Conservation (phyloP, 2,888 invertebrate species). For the Zaprionus bogoriensis region DNA sequence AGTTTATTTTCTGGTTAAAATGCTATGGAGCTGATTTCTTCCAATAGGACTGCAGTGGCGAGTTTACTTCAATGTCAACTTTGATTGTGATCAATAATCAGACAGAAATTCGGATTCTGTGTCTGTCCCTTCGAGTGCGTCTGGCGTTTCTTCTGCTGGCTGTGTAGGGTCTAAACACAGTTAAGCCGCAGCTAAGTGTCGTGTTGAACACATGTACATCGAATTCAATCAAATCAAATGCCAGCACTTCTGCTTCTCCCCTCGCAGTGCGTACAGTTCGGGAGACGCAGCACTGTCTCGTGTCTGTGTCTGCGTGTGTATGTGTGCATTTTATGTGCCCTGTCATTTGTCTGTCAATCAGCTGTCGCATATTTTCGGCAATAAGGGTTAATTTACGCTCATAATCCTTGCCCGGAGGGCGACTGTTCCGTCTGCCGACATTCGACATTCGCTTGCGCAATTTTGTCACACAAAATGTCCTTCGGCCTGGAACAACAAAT, state of each 20-base stretch:
- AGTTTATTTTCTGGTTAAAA: no score
- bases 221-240: constrained; percentile 64
- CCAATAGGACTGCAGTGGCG: no score
- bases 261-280: constrained; percentile 30
- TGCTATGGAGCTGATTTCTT: no score
- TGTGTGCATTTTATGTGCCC: constrained; percentile 57
- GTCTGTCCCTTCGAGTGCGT: constrained; percentile 11
- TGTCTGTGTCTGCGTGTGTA: background rate
- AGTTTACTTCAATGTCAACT: no score
- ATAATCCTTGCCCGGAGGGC: constrained; percentile 63
- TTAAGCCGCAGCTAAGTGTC: constrained; percentile 72
- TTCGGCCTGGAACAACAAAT: constrained; percentile 41
- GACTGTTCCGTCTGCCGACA: constrained; percentile 2
- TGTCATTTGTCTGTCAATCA: constrained; percentile 77
- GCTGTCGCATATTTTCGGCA: constrained; percentile 75
- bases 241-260: constrained; percentile 3
- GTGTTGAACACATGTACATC: constrained; percentile 73
- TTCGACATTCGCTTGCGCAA: constrained; percentile 52
- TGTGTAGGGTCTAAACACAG: constrained; percentile 56
- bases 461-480: constrained; percentile 62
- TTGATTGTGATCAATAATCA: no score
- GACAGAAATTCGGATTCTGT: background rate
- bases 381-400: constrained; percentile 78
- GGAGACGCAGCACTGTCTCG: background rate
- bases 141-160: constrained; percentile 27